phyloP scores from a whole-genome alignment of 1,140 invertebrate genomes.

The Musca domestica region DNA sequence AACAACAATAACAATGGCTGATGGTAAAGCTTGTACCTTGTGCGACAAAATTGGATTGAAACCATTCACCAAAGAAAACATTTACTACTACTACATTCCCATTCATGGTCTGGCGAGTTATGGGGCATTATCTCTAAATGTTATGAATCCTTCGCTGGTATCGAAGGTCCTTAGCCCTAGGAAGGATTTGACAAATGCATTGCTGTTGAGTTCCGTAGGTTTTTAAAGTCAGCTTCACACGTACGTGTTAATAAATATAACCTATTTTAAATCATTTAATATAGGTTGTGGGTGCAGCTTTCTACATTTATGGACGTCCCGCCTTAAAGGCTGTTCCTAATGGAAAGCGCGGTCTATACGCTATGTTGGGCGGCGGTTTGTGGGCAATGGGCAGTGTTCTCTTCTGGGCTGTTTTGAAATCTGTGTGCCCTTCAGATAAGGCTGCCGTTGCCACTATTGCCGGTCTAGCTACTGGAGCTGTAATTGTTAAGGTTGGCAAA shows the following conservation, averaged over 20 bases:
- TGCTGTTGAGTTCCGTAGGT: slow-evolving; percentile 59
- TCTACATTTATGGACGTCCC: slow-evolving; percentile 65
- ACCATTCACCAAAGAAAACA: slow-evolving; percentile 60
- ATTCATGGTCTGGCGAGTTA: slow-evolving; percentile 62
- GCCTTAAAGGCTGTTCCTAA: slow-evolving; percentile 53
- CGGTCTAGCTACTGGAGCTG: slow-evolving; percentile 62
- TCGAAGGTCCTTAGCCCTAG: slow-evolving; percentile 54
- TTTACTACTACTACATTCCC: slow-evolving; percentile 64
- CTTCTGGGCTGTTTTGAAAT: slow-evolving; percentile 68
- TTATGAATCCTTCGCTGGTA: slow-evolving; percentile 66
- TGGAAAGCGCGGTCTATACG: slow-evolving; percentile 58
- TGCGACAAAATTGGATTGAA: slow-evolving; percentile 59
- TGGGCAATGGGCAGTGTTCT: slow-evolving; percentile 73
- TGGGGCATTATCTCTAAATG: slow-evolving; percentile 63
- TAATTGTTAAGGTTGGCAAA: slow-evolving; percentile 61
- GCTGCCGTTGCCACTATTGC: slow-evolving; percentile 59
- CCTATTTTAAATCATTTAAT: slow-evolving; percentile 55
- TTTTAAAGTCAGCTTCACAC: too few species aligned
- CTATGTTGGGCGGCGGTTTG: slow-evolving; percentile 63
- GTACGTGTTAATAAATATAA: slow-evolving; percentile 53
- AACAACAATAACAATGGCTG: slow-evolving; percentile 36
- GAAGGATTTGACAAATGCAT: slow-evolving; percentile 57
- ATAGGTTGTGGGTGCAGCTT: slow-evolving; percentile 55
- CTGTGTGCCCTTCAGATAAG: slow-evolving; percentile 64
- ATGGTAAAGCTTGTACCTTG: slow-evolving; percentile 40